Base-by-base conservation (phyloP, 2,888 invertebrate species). In the Leucania comma region DNA sequence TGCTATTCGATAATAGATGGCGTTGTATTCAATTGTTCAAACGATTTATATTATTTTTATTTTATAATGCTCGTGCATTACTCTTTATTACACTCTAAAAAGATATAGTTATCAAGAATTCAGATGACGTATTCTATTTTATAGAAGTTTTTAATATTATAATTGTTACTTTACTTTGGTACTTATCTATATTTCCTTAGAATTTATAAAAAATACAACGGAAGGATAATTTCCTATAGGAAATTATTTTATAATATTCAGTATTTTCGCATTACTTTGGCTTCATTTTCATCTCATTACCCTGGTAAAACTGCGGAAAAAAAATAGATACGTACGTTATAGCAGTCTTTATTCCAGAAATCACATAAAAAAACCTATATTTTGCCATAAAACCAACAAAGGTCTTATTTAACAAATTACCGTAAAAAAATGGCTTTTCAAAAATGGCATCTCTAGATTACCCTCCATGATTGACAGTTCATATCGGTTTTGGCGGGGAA, bases 401-500 rank as follows among this genome's bases (percentile, higher is more conserved):
- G 8, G 20, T 35, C 0, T 22, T 54, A 3, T 69, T 29, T n/a
- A 10, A 35, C 29, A 17, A 64, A 32, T 46, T 38, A 26, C 42
- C 24, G 6, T 17, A 10, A 76, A 78, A 56, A 64, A 42, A 38
- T 63, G 71, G 32, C 59, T 79, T 80, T 79, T 68, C 61, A 61
- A 71, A 63, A 48, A 65, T 68, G 53, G 64, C 71, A 59, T 80
- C 75, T 78, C 65, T 80, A 82, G 81, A 85, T 86, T 86, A 84
- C 66, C 58, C 51, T 57, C 70, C 24, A 70, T 70, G 82, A 85
- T 88, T 86, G 89, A 86, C 88, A 87, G 78, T 76, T 72, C 82
- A 77, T 82, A 84, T 88, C 83, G 70, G 79, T 80, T 85, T 80
- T 86, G 86, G 88, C 87, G 88, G 84, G 77, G 87, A 89, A 89